phyloP scores from a whole-genome alignment of 2,113 vertebrate species.

The Notothenia rossii region DNA sequence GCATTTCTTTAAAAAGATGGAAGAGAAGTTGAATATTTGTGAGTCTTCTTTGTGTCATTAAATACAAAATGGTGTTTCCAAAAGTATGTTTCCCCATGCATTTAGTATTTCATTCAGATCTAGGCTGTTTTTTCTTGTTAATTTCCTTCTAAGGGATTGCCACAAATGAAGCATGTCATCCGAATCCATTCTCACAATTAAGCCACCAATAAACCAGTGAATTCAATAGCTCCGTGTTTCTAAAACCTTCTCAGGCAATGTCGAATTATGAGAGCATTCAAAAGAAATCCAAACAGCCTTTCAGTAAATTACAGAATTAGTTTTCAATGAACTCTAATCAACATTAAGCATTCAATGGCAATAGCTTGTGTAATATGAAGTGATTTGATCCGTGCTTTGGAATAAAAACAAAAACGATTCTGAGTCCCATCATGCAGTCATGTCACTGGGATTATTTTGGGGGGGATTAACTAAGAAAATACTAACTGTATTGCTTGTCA shows the following conservation, averaged over 20 bases:
- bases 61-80: constrained; percentile 12
- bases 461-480: background rate
- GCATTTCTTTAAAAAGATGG: background rate
- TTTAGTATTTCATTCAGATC: constrained; percentile 15
- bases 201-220: constrained; percentile 23
- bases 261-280: constrained; percentile 20
- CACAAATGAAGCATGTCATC: constrained; percentile 25
- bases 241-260: constrained; percentile 1
- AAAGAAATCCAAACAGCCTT: constrained; percentile 16
- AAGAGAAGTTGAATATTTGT: constrained; percentile 1
- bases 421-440: background rate
- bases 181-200: constrained; percentile 46
- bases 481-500: background rate
- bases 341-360: background rate
- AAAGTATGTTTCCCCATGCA: background rate
- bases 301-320: background rate
- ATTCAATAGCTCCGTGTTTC: constrained; percentile 24
- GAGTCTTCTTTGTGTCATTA: background rate
- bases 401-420: background rate
- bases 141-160: constrained; percentile 9
- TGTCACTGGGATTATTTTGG: background rate
- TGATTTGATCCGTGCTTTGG: constrained; percentile 4
- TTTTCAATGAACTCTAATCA: constrained; percentile 18
- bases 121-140: background rate
- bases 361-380: background rate